Evolutionary conservation across 2,888 invertebrate genomes (phyloP).

Genomic region (Calameuta idolon): DNA sequence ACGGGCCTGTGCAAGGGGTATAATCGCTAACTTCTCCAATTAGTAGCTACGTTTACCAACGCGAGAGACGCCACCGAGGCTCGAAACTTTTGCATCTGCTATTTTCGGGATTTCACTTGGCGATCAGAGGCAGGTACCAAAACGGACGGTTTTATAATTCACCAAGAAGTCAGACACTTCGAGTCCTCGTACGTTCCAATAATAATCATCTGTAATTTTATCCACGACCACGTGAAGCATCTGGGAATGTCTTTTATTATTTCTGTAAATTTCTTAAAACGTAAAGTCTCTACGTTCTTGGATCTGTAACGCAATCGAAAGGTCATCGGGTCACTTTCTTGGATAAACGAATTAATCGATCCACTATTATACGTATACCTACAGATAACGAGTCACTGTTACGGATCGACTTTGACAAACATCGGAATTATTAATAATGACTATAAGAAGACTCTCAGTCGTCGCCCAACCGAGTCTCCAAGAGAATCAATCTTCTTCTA

Average conservation of each 20-base stretch:
- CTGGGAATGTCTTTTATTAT: no score
- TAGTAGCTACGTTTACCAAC: background rate
- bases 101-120: background rate
- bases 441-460: background rate
- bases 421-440: background rate
- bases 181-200: background rate
- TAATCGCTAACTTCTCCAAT: conserved; percentile 4
- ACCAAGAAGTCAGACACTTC: background rate
- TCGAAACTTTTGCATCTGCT: background rate
- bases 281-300: no score
- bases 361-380: no score
- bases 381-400: background rate
- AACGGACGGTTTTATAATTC: background rate
- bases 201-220: no score
- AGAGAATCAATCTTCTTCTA: background rate
- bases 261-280: no score
- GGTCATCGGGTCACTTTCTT: no score
- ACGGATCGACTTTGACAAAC: background rate
- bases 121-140: background rate
- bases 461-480: background rate
- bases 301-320: no score
- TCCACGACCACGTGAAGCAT: no score
- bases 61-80: background rate
- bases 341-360: no score
- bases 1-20: background rate